phyloP scores from a whole-genome alignment of 1,140 invertebrate genomes.

The Drosophila sp. region DNA sequence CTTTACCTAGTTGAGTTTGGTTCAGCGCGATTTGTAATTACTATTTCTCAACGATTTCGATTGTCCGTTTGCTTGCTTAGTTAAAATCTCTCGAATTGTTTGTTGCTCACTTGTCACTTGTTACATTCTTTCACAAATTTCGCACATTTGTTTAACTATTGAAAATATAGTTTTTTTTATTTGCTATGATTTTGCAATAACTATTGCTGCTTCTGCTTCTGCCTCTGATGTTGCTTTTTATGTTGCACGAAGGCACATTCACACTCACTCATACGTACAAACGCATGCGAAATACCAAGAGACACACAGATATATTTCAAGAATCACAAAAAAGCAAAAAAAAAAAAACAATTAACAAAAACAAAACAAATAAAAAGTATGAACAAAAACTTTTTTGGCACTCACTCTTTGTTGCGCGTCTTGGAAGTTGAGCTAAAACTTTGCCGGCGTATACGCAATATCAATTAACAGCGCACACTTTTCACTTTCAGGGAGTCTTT shows the following conservation, averaged over 20 bases:
- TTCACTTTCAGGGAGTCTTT: conserved; percentile 37
- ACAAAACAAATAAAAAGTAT: conserved; percentile 17
- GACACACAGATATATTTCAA: conserved; percentile 8
- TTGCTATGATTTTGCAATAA: conserved; percentile 6
- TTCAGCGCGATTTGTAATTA: conserved; percentile 17
- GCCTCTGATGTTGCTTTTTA: conserved; percentile 25
- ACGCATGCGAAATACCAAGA: conserved; percentile 25
- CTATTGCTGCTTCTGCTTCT: conserved; percentile 26
- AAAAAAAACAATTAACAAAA: conserved; percentile 39
- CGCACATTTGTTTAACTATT: conserved; percentile 1
- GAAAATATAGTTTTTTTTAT: neutral
- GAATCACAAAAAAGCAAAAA: conserved; percentile 11
- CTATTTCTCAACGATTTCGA: conserved; percentile 7
- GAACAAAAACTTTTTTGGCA: conserved; percentile 19
- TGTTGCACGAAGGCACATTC: conserved; percentile 29
- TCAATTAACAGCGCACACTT: conserved; percentile 59
- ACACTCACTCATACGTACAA: conserved; percentile 11
- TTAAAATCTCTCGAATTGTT: conserved; percentile 22
- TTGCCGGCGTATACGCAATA: conserved; percentile 57
- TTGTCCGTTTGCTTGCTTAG: conserved; percentile 1
- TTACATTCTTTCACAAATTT: conserved; percentile 18
- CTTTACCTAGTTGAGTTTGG: conserved; percentile 69
- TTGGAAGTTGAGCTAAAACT: conserved; percentile 17
- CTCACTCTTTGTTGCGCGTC: conserved; percentile 34
- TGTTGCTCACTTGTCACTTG: conserved; percentile 33